A percentile compares a stretch with the other conserved stretches of the same genome.
These are phyloP conservation scores for Nannobrachium achirus DNA, from an alignment of 2,113 vertebrate species.

Conservation along the genomic window DNA sequence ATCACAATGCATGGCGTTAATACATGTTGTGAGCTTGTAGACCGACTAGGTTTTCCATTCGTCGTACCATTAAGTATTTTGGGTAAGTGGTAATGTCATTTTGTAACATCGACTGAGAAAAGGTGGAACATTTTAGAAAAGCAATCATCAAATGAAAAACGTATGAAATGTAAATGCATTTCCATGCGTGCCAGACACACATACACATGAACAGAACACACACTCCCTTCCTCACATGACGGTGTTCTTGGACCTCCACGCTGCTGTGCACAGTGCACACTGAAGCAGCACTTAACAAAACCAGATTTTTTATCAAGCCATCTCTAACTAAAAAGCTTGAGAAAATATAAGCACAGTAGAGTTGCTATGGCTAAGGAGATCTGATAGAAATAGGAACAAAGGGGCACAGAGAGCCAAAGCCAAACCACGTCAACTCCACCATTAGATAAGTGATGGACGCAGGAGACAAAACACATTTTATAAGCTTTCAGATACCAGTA, in stretches of 20 bases:
- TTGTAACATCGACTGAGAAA: too few species aligned
- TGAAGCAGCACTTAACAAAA: conserved; percentile 21
- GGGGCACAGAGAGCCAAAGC: conserved; percentile 30
- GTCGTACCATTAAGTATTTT: too few species aligned
- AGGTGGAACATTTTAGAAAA: not conserved
- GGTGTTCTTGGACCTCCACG: not conserved
- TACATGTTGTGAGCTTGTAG: too few species aligned
- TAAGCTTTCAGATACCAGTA: not conserved
- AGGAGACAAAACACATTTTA: conserved; percentile 18
- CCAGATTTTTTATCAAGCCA: conserved; percentile 34
- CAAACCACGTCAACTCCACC: conserved; percentile 23
- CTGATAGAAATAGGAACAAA: conserved; percentile 20
- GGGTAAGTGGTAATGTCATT: too few species aligned
- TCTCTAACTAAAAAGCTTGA: conserved; percentile 28
- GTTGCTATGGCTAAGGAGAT: conserved; percentile 5
- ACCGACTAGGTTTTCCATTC: too few species aligned
- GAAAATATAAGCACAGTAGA: conserved; percentile 23
- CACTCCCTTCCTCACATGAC: conserved; percentile 1
- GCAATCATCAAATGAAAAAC: too few species aligned
- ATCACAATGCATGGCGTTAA: too few species aligned
- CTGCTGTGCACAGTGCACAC: not conserved
- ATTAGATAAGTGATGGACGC: conserved; percentile 24
- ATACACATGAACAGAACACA: conserved; percentile 19
- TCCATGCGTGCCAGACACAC: not conserved
- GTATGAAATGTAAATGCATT: conserved; percentile 18